These are phyloP conservation scores for Peromyscus eremicus DNA, from an alignment of 2,797 vertebrate genomes.

Conservation along the genomic window DNA sequence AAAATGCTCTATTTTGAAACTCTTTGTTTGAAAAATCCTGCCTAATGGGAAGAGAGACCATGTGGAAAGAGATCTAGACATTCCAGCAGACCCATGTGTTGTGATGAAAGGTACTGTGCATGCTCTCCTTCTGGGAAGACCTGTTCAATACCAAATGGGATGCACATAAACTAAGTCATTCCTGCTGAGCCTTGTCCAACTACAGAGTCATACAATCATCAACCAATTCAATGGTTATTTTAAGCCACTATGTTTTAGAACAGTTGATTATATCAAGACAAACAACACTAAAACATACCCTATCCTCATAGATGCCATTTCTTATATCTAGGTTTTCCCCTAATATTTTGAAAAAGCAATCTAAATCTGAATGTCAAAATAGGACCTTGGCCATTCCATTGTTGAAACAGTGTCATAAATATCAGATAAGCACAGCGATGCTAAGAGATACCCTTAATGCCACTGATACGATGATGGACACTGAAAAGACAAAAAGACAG, in stretches of 20 bases:
- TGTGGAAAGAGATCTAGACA: not conserved
- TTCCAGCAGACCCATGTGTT: not conserved
- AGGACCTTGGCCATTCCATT: not conserved
- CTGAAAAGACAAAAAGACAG: not conserved
- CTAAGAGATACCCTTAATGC: not conserved
- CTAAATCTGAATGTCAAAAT: not conserved
- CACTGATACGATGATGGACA: not conserved
- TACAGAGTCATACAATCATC: not conserved
- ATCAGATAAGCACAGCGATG: not conserved
- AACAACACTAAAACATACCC: not conserved
- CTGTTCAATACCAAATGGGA: not conserved
- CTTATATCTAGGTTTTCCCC: not conserved
- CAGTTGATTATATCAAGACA: not conserved
- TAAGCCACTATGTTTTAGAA: not conserved
- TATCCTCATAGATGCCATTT: not conserved
- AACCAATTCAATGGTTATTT: constrained; percentile 20
- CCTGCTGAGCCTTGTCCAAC: not conserved
- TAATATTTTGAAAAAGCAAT: constrained; percentile 11
- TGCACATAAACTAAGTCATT: not conserved
- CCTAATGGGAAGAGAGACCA: not conserved
- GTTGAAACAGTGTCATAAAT: not conserved
- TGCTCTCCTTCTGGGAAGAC: not conserved
- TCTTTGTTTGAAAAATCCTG: not conserved
- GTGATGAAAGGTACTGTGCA: not conserved
- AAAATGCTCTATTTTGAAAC: not conserved